A percentile compares a stretch with the other conserved stretches of the same genome.
These are phyloP conservation scores for Odobenus rosmarus DNA, from an alignment of 2,113 vertebrate genomes.

Conservation along the genomic window DNA sequence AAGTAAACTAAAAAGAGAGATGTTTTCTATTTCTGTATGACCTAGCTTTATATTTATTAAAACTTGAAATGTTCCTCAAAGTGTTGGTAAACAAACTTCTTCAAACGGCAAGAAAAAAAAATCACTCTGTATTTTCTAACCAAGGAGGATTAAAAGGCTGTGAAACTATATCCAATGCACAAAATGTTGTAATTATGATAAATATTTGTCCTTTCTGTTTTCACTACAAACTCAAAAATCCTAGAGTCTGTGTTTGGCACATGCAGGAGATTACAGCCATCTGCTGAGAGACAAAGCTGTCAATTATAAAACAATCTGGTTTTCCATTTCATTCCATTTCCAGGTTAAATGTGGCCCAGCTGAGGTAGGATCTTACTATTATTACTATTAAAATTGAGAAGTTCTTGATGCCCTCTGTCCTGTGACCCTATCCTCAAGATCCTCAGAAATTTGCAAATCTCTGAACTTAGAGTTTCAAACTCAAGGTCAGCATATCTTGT, in stretches of 20 bases:
- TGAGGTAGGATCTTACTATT: not conserved
- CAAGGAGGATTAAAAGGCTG: slow-evolving; percentile 74
- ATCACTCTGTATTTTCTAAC: slow-evolving; percentile 33
- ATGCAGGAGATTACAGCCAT: slow-evolving; percentile 75
- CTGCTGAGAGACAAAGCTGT: slow-evolving; percentile 80
- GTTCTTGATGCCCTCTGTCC: not conserved
- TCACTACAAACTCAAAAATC: slow-evolving; percentile 76
- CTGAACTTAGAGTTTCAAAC: not conserved
- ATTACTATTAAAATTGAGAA: slow-evolving; percentile 26
- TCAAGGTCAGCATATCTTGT: not conserved
- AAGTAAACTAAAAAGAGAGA: not conserved
- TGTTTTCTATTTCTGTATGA: not conserved
- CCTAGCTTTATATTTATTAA: not conserved
- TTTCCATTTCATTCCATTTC: slow-evolving; percentile 53
- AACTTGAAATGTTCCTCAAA: not conserved
- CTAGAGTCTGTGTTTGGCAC: slow-evolving; percentile 78
- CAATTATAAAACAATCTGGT: slow-evolving; percentile 76
- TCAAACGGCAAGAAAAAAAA: slow-evolving; percentile 54
- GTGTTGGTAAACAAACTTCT: slow-evolving; percentile 21
- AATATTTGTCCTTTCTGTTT: slow-evolving; percentile 83
- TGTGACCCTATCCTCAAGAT: not conserved
- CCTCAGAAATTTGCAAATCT: not conserved
- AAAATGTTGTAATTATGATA: slow-evolving; percentile 81
- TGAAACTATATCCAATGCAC: slow-evolving; percentile 73
- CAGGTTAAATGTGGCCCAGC: slow-evolving; percentile 51